Evolutionary conservation across 2,113 vertebrate genomes (phyloP).

Genomic region (Spilogale gracilis): DNA sequence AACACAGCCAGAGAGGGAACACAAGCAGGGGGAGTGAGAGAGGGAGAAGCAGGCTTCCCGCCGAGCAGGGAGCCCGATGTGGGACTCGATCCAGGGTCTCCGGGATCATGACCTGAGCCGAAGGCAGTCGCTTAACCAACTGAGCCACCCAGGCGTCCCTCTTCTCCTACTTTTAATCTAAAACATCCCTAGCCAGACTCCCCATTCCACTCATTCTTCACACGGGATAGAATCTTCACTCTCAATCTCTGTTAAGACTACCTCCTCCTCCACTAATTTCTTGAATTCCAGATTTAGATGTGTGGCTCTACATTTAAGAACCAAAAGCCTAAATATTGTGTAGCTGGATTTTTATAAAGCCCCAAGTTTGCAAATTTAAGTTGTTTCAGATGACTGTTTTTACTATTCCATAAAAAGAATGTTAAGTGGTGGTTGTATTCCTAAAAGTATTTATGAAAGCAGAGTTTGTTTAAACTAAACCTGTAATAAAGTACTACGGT

Average conservation of each 20-base stretch:
- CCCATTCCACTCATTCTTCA: not conserved
- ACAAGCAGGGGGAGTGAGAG: too few relatives aligned
- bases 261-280: not conserved
- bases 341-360: not conserved
- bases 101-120: too few relatives aligned
- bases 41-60: too few relatives aligned
- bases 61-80: too few relatives aligned
- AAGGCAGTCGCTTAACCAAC: too few relatives aligned
- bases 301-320: not conserved
- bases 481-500: not conserved
- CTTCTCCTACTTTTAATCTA: not conserved
- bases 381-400: not conserved
- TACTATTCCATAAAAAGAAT: not conserved
- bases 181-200: not conserved
- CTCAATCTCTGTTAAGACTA: not conserved
- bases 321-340: not conserved
- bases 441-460: constrained; percentile 14
- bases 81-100: too few relatives aligned
- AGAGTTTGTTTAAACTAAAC: not conserved
- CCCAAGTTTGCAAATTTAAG: not conserved
- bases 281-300: not conserved
- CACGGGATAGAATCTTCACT: not conserved
- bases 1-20: too few relatives aligned
- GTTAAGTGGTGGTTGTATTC: not conserved
- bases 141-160: too few relatives aligned